These are phyloP conservation scores for Leucosticte australis DNA, from an alignment of 2,113 vertebrate species.

Conservation along the genomic window DNA sequence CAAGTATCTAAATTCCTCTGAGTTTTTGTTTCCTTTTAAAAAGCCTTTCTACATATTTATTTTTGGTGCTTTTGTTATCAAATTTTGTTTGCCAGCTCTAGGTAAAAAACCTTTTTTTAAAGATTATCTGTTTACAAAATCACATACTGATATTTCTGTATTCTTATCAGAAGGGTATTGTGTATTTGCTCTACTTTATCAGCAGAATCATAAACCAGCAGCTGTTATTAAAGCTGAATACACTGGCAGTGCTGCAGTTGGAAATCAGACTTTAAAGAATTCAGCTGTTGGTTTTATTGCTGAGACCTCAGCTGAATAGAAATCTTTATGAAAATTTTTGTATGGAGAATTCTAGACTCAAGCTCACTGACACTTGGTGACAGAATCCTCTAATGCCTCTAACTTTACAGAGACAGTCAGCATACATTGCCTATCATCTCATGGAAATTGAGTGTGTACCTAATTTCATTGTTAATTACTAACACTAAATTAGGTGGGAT, in stretches of 20 bases:
- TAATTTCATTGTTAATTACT: not conserved
- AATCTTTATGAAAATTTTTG: not conserved
- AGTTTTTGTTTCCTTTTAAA: not conserved
- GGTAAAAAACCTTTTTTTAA: not conserved
- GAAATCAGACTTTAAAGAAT: not conserved
- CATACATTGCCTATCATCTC: not conserved
- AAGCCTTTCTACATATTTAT: not conserved
- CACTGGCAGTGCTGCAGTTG: not conserved
- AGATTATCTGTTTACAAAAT: conserved; percentile 1
- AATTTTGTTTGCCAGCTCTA: not conserved
- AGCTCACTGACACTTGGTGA: not conserved
- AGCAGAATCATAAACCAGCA: not conserved
- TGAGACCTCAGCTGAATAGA: not conserved
- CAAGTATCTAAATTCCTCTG: not conserved
- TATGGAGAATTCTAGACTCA: not conserved
- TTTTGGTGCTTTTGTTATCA: not conserved
- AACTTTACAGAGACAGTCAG: not conserved
- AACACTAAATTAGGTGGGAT: not conserved
- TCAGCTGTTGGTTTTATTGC: not conserved
- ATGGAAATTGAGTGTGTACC: not conserved
- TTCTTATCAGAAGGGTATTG: not conserved
- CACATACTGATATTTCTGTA: not conserved
- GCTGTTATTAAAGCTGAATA: not conserved
- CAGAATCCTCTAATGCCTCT: not conserved
- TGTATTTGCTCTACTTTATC: not conserved